phyloP scores from a whole-genome alignment of 1,140 invertebrate genomes.

The Aphelenchoides fujianensis region DNA sequence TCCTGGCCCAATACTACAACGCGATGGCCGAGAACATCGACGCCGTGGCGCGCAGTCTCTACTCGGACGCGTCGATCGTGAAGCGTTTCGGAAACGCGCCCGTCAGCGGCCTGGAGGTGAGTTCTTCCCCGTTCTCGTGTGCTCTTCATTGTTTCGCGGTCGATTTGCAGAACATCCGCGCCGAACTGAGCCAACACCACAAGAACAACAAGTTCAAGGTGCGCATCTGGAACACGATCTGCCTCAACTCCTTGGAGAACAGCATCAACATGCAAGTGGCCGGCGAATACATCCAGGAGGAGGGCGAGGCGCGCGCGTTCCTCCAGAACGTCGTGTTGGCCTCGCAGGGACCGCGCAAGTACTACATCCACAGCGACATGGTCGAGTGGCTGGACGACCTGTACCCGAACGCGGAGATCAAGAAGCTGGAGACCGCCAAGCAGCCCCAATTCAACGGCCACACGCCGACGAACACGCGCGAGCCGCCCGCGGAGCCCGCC shows the following conservation, averaged over 20 bases:
- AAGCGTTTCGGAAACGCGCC: constrained; percentile 1
- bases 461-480: not conserved
- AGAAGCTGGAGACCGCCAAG: not conserved
- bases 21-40: not conserved
- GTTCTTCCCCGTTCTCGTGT: constrained; percentile 1
- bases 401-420: not conserved
- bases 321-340: constrained; percentile 18
- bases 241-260: constrained; percentile 12
- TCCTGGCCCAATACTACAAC: constrained; percentile 7
- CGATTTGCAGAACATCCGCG: constrained; percentile 3
- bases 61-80: constrained; percentile 7
- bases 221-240: constrained; percentile 8
- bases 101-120: constrained; percentile 17
- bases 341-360: constrained; percentile 12
- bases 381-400: constrained; percentile 11
- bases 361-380: constrained; percentile 15
- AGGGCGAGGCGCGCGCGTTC: not conserved
- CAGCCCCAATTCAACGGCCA: not conserved
- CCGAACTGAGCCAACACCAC: not conserved
- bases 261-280: constrained; percentile 10
- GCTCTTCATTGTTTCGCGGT: not conserved
- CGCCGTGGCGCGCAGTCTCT: not conserved
- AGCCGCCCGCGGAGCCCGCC: not conserved
- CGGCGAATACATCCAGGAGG: not conserved
- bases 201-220: constrained; percentile 11